Conservation (phyloP, 2,113 vertebrate genomes). For the Ahaetulla prasina region DNA sequence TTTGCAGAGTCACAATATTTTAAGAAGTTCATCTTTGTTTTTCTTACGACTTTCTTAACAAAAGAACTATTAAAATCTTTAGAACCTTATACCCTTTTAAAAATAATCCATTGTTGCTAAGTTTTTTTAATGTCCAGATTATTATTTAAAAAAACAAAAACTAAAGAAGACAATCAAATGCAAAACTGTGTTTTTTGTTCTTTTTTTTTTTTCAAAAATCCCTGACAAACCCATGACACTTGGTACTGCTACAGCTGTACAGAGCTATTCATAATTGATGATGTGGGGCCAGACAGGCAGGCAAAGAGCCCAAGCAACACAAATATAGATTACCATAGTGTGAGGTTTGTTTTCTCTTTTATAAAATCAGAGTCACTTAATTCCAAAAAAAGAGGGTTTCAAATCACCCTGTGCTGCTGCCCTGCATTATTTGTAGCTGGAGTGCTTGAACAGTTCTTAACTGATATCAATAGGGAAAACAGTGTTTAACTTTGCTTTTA, state of each 20-base stretch:
- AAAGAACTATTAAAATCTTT: constrained; percentile 21
- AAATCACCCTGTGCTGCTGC: background rate
- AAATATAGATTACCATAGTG: constrained; percentile 78
- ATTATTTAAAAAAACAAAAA: background rate
- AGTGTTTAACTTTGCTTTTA: background rate
- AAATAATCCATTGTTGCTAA: background rate
- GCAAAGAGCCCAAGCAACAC: constrained; percentile 80
- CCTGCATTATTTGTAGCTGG: background rate
- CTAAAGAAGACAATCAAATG: constrained; percentile 70
- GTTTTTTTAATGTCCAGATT: background rate
- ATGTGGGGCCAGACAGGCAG: constrained; percentile 80
- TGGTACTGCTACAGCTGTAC: constrained; percentile 80
- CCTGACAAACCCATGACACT: constrained; percentile 78
- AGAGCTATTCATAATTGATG: constrained; percentile 96
- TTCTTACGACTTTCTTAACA: background rate
- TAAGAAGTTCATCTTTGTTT: background rate
- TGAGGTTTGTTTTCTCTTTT: constrained; percentile 48
- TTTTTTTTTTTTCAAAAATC: constrained; percentile 75
- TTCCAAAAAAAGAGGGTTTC: constrained; percentile 14
- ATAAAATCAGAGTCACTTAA: background rate
- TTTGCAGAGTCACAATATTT: background rate
- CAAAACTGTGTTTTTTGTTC: constrained; percentile 75
- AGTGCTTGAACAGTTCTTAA: no score
- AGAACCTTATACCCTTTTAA: constrained; percentile 1
- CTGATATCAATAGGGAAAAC: background rate